Evolutionary conservation across 2,888 invertebrate genomes (phyloP).

Genomic region (Eueremaeus valkanovi): DNA sequence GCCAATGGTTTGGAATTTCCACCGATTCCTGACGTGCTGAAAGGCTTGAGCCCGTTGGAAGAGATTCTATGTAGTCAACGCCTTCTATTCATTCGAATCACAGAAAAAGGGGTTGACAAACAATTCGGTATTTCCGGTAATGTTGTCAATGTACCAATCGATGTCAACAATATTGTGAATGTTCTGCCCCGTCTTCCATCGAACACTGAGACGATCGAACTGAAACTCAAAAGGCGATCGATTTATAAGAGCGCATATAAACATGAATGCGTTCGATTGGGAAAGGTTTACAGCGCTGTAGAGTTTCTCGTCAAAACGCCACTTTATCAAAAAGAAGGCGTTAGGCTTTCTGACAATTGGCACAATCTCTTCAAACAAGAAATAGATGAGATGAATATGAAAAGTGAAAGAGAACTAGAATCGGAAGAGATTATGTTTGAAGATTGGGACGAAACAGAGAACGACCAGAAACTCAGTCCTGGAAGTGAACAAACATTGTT

Average conservation of each 20-base stretch:
- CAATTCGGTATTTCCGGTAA: constrained; percentile 15
- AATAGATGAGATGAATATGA: neutral
- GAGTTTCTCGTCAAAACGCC: neutral
- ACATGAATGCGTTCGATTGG: neutral
- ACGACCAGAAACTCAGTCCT: constrained; percentile 38
- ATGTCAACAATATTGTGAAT: neutral
- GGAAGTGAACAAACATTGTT: constrained; percentile 32
- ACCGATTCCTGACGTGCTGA: neutral
- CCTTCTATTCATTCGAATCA: constrained; percentile 52
- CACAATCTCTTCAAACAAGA: too few relatives aligned
- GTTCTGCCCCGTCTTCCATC: neutral
- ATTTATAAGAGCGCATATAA: neutral
- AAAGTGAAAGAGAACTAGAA: constrained; percentile 14
- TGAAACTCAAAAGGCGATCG: neutral
- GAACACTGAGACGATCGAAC: neutral
- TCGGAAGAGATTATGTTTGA: too few relatives aligned
- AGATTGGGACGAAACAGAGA: constrained; percentile 49
- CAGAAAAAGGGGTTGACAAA: neutral
- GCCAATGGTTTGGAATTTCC: neutral
- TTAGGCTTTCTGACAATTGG: neutral
- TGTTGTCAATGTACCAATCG: constrained; percentile 50
- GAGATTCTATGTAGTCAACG: constrained; percentile 51
- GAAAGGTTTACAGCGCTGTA: neutral
- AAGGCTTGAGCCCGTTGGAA: constrained; percentile 47
- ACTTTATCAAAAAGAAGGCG: neutral